Conservation (phyloP, 23 tunicate genomes). For the Phallusia fumigata region DNA sequence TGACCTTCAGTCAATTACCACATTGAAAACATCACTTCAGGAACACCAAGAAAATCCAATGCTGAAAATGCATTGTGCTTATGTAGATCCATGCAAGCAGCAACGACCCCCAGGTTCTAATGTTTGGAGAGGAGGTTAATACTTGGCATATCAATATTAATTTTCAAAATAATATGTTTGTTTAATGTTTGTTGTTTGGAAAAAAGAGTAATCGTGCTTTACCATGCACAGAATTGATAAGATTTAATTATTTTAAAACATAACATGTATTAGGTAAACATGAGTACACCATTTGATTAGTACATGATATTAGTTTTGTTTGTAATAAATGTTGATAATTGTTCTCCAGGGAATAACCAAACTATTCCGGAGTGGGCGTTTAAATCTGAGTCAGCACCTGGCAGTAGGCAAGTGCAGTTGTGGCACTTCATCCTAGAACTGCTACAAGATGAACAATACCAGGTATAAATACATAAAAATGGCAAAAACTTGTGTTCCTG, state of each 20-base stretch:
- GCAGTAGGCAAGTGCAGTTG: constrained; percentile 98
- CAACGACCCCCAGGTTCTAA: constrained; percentile 15
- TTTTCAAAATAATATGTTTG: background rate
- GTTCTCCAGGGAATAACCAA: constrained; percentile 48
- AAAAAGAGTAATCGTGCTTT: background rate
- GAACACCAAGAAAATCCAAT: background rate
- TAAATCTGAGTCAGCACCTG: constrained; percentile 99
- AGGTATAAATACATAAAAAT: constrained; percentile 32
- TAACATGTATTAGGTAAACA: no score
- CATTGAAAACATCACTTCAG: background rate
- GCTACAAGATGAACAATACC: constrained; percentile 84
- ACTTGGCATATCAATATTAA: background rate
- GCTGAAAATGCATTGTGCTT: constrained; percentile 29
- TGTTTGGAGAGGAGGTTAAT: constrained; percentile 38
- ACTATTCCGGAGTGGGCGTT: constrained; percentile 98
- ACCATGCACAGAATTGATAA: no score
- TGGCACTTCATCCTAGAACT: constrained; percentile 99
- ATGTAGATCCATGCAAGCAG: constrained; percentile 31
- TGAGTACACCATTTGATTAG: no score
- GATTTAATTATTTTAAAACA: no score
- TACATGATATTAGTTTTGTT: background rate
- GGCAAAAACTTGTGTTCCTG: no score
- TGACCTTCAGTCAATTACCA: background rate
- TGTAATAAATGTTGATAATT: background rate
- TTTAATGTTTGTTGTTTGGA: background rate